Evolutionary conservation across 2,113 vertebrate genomes (phyloP), one percentile per base, ranked within the genome.

Genomic region (Mungos mungo): DNA sequence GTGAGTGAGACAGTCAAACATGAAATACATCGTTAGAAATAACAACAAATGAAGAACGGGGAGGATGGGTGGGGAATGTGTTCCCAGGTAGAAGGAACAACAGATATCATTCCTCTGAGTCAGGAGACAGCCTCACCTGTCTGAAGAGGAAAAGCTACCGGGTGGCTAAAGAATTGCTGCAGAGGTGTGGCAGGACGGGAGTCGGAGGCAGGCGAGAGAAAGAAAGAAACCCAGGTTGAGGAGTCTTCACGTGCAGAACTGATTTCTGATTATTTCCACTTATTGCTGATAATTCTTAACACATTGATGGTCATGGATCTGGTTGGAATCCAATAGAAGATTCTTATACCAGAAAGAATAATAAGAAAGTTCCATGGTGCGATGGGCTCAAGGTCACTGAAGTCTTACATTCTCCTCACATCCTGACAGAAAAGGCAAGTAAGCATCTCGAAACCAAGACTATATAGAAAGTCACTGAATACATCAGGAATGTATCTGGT

Each of bases 391-490:
- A 82, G 35, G n/a, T 86, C 90, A 41, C 25, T 71, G 3, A 57
- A 69, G 23, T 71, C 65, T 84, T n/a, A 41, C 23, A 16, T 21
- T 96, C 29, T 57, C 86, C 57, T 98, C 35, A 76, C 15, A 96
- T 19, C 7, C 69, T 80, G 84, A 94, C 33, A 93, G 19, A 88
- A 93, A 92, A 97, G 69, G 86, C 88, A 97, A 92, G 93, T 95
- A 83, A 71, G 0, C n/a, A 3, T 90, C 81, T 72, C 88, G 69
- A 98, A 97, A 97, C 97, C 96, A 90, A 95, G 90, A 90, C 93
- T 95, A 76, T 93, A 91, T 71, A 80, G 63, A 98, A 82, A 96
- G 93, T 41, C 35, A 88, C 50, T 15, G 50, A 50, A 95, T 95
- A 96, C 27, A 94, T 15, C 3, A 95, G 57, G 74, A 97, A 52